Evolutionary conservation across 2,888 invertebrate genomes (phyloP).

Genomic region (Embidobia sp.): DNA sequence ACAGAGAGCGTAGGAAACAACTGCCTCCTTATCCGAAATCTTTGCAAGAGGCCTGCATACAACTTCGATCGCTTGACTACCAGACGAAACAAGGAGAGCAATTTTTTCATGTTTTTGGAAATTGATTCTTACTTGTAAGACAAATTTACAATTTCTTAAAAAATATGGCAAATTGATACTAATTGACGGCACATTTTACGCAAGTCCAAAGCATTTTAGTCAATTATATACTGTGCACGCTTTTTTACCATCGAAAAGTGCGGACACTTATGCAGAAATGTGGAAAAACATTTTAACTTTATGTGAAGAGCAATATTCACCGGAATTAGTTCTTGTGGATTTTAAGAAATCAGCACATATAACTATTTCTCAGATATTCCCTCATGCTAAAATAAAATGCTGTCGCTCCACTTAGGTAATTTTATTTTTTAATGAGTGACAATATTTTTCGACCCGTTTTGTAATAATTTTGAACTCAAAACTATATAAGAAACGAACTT

Average conservation of each 20-base stretch:
- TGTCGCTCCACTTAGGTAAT: background rate
- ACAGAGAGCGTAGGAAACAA: background rate
- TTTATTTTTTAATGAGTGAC: no score
- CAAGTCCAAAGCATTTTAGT: background rate
- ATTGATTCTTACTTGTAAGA: no score
- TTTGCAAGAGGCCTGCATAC: background rate
- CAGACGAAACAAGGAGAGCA: background rate
- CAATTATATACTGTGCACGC: conserved; percentile 2
- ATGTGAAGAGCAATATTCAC: background rate
- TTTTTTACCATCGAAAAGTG: conserved; percentile 5
- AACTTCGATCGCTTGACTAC: background rate
- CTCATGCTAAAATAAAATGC: conserved; percentile 1
- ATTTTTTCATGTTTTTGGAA: conserved; percentile 12
- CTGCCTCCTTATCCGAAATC: background rate
- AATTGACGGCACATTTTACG: conserved; percentile 13
- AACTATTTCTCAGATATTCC: background rate
- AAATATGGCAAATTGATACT: conserved; percentile 9
- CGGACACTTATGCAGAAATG: background rate
- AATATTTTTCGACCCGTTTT: no score
- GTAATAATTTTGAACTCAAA: no score
- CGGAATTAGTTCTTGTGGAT: conserved; percentile 8
- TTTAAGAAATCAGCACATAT: conserved; percentile 6
- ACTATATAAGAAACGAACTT: background rate
- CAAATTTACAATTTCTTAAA: no score
- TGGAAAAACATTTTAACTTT: conserved; percentile 7